Evolutionary conservation across 2,797 vertebrate species (phyloP), one percentile per base, ranked within the genome.

Genomic region (Jordanella pulchra): DNA sequence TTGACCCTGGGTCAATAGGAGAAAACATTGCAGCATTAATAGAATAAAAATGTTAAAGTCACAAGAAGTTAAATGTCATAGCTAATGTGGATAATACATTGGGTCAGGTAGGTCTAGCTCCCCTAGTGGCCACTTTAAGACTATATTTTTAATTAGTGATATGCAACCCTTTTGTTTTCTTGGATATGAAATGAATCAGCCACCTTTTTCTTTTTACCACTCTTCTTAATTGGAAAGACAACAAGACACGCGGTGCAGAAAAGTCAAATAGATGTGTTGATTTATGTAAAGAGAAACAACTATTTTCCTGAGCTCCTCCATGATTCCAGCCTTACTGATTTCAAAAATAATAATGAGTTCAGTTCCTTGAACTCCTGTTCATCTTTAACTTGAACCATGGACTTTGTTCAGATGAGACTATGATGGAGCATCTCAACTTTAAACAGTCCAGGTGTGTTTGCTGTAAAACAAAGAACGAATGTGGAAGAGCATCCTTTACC

Each of bases 1-100:
- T 73, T 63, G 68, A 77, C 48, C 69, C 35, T 30, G 53, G 58
- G 71, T 47, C 9, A 54, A 60, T 75, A 47, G 50, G 51, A 14
- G 28, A 78, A 67, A 6, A 7, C 15, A n/a, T 68, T 48, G 32
- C 3, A 56, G 27, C 17, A 17, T 30, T 30, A 15, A 15, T 56
- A 9, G 27, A 56, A 30, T 14, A 3, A 4, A 39, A 39, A 39
- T 39, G 35, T 39, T 39, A 39, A 39, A 39, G 2, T 39, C 5
- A 7, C 35, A 39, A 39, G 35, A 39, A 39, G 35, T 39, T 39
- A 39, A 39, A 39, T 39, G 35, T 39, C 35, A 39, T 39, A 39
- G 5, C 9, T 5, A 39, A 35, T 5, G 35, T 39, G 35, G 35
- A 39, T 39, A 35, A 35, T 35, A 6, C 3, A 35, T 35, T 35